A percentile compares a stretch with the other conserved stretches of the same genome.
Conservation (phyloP, 2,888 invertebrate species). For the Phania funesta region DNA sequence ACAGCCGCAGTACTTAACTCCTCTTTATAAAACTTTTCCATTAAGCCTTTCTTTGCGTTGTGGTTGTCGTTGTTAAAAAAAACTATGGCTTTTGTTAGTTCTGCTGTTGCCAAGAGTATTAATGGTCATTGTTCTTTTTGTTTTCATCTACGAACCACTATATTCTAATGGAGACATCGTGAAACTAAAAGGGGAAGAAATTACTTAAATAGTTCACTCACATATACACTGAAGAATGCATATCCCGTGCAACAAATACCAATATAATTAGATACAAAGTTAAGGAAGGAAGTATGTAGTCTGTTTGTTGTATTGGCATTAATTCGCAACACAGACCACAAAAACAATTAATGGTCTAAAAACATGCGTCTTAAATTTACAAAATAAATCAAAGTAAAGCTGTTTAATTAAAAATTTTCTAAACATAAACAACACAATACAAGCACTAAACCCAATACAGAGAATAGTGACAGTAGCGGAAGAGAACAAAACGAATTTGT, state of each 20-base stretch:
- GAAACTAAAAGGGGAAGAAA: neutral
- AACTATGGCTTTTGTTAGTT: conserved; percentile 21
- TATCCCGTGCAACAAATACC: neutral
- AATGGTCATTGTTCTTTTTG: conserved; percentile 25
- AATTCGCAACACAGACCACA: conserved; percentile 38
- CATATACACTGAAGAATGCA: neutral
- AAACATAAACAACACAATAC: conserved; percentile 16
- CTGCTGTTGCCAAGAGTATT: neutral
- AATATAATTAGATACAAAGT: conserved; percentile 34
- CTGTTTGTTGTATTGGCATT: conserved; percentile 33
- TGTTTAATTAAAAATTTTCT: conserved; percentile 71
- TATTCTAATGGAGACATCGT: conserved; percentile 10
- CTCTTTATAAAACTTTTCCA: conserved; percentile 32
- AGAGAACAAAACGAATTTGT: conserved; percentile 34
- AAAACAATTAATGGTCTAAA: conserved; percentile 70
- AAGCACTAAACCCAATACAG: neutral
- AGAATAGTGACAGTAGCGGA: neutral
- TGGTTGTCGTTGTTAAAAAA: conserved; percentile 3
- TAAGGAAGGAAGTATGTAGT: neutral
- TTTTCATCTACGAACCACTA: conserved; percentile 55
- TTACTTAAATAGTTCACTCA: conserved; percentile 3
- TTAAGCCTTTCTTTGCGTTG: conserved; percentile 22
- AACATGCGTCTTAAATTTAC: conserved; percentile 68
- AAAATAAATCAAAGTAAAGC: conserved; percentile 71
- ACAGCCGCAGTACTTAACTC: conserved; percentile 46